These are phyloP conservation scores for Acrocyrtus sp. DNA, from an alignment of 2,888 invertebrate genomes.

Conservation along the genomic window DNA sequence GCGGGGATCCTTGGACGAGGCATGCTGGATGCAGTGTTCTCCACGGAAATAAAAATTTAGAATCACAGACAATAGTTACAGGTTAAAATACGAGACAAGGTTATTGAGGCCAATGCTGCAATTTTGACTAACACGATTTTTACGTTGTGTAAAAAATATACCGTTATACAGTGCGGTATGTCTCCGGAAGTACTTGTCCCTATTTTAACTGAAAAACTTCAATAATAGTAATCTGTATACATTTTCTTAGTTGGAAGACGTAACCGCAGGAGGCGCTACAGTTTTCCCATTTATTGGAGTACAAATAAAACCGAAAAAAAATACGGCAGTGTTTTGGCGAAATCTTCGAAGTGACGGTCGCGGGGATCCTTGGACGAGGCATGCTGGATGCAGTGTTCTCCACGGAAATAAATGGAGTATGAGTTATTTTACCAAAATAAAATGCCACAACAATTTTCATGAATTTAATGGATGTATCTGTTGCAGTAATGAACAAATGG, in stretches of 20 bases:
- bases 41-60: slow-evolving; percentile 64
- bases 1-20: slow-evolving; percentile 63
- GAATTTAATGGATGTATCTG: slow-evolving; percentile 8
- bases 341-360: slow-evolving; percentile 63
- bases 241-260: slow-evolving; percentile 62
- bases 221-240: slow-evolving; percentile 1
- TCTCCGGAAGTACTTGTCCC: not conserved
- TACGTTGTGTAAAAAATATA: no score
- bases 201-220: not conserved
- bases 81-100: no score
- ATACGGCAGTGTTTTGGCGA: slow-evolving; percentile 64
- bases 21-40: slow-evolving; percentile 64
- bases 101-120: no score
- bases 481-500: slow-evolving; percentile 63
- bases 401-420: slow-evolving; percentile 64
- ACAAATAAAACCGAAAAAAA: slow-evolving; percentile 63
- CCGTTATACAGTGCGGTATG: no score
- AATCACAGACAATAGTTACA: no score
- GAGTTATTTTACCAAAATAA: slow-evolving; percentile 17
- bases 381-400: slow-evolving; percentile 64
- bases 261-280: slow-evolving; percentile 64
- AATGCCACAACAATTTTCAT: no score
- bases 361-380: slow-evolving; percentile 63
- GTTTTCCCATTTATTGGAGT: slow-evolving; percentile 64
- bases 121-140: no score